Base-by-base conservation (phyloP, 2,888 invertebrate species). In the Myopa tessellatipennis region DNA sequence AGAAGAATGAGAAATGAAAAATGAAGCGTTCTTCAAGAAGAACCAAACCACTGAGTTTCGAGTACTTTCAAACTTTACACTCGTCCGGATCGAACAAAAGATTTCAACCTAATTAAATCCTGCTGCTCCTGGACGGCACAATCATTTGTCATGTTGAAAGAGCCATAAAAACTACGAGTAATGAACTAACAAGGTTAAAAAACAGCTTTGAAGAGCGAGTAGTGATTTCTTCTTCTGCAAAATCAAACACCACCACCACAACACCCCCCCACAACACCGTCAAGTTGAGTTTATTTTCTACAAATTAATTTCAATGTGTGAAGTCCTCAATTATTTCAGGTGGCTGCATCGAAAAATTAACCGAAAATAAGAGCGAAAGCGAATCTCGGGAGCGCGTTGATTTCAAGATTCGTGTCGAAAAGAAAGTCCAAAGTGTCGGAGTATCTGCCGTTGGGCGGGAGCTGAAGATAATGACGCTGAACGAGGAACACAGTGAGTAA, bases 61-160 rank as follows among this genome's bases (percentile, higher is more conserved):
- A 26, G 26, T 2, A 26, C 1, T 26, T 26, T 26, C 26, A 26
- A 26, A 26, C 26, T 45, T 45, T 10, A 10, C 45, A 45, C 10
- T 45, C 7, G 45, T 6, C 45, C 45, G 3, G 3, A 45, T 45
- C 7, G 45, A 45, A 45, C 45, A 45, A 34, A 61, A 8, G 10
- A 61, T 61, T 61, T 61, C 26, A 61, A 61, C 26, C 18, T 18
- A 26, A 61, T 61, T 61, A 26, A 61, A 61, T 61, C 61, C 61
- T 61, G 26, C 26, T 26, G 26, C 58, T 58, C 58, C 12, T n/a
- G 26, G 58, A 58, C 58, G 2, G 58, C 16, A 2, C 1, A 18
- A 61, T 61, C 61, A 61, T 61, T 61, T 61, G 61, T 58, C 58
- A 58, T n/a, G 58, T 58, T 14, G 12, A 58, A 58, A 58, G 18